These are phyloP conservation scores for Ceratosolen fusciceps DNA, from an alignment of 1,140 invertebrate genomes.

Conservation along the genomic window DNA sequence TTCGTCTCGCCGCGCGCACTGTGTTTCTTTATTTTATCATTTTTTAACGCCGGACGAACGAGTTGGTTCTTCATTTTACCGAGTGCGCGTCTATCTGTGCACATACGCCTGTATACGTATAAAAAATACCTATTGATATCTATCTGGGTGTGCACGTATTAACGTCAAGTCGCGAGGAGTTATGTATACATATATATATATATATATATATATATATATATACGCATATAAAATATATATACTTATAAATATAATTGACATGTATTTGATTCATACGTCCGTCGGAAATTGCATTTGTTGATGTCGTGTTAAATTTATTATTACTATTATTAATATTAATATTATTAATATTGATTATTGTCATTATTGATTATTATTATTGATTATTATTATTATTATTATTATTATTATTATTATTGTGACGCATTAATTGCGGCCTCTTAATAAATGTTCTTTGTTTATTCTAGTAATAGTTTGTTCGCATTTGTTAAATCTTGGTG, in stretches of 20 bases:
- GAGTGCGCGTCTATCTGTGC: not conserved
- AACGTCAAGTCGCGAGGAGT: not conserved
- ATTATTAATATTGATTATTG: too few species aligned
- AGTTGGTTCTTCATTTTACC: constrained; percentile 28
- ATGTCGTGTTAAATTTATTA: constrained; percentile 55
- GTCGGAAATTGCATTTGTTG: constrained; percentile 53
- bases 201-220: not conserved
- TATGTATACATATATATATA: too few species aligned
- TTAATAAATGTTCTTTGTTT: constrained; percentile 53
- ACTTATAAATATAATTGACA: not conserved
- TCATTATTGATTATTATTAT: too few species aligned
- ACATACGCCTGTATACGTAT: constrained; percentile 26
- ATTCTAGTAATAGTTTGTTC: constrained; percentile 56
- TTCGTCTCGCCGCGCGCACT: constrained; percentile 46
- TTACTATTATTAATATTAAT: too few species aligned
- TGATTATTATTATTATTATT: too few species aligned
- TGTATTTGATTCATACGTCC: constrained; percentile 26
- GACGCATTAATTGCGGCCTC: constrained; percentile 29
- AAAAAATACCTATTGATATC: not conserved
- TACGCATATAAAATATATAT: not conserved
- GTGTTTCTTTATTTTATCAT: constrained; percentile 25
- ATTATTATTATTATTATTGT: too few species aligned
- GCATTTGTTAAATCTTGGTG: constrained; percentile 56
- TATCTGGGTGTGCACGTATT: constrained; percentile 28
- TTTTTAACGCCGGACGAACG: constrained; percentile 24